Base-by-base conservation (phyloP, 2,888 invertebrate genomes). In the Macaria liturata region DNA sequence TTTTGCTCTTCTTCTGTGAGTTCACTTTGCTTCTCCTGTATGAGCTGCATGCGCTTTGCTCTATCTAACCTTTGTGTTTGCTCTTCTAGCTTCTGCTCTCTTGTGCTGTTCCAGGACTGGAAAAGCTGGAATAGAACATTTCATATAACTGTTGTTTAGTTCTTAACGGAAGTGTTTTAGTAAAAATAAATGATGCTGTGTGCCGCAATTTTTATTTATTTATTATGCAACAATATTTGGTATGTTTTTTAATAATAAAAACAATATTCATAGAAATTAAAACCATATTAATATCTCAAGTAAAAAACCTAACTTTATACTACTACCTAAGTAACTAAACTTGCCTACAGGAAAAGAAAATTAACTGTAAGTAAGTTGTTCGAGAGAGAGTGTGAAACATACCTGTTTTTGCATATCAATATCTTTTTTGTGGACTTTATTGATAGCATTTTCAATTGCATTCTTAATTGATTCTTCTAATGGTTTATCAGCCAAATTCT, bases 11-110 rank as follows among this genome's bases (percentile, higher is more conserved):
- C 74, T 32, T 92, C 84, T 57, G 88, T 69, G 62, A 96, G 80
- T 46, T 92, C 84, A 51, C 93, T 83, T 73, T 94, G 94, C 59
- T 94, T 91, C 47, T 92, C 79, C 68, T 83, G 71, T 64, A 94
- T 83, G 6, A 81, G 68, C 61, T 86, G 80, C 46, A 90, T 73
- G 4, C 93, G 81, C 47, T 80, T 84, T 42, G 94, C 93, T 70
- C 96, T 91, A 59, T 94, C 92, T 39, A 95, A 71, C 54, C 93
- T 86, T 66, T 89, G 75, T 39, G 93, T 76, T 84, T 96, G 94
- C 67, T 93, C 86, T 66, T 94, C 86, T 34, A 96, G 80, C 66
- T 93, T 92, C 44, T 86, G 74, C 68, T 93, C 84, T 66, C 96
- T 91, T 48, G 85, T 72, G 60, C 86, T 74, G 59, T 91, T 93